Conservation (phyloP, 1,140 invertebrate species). For the Hermetia illucens region DNA sequence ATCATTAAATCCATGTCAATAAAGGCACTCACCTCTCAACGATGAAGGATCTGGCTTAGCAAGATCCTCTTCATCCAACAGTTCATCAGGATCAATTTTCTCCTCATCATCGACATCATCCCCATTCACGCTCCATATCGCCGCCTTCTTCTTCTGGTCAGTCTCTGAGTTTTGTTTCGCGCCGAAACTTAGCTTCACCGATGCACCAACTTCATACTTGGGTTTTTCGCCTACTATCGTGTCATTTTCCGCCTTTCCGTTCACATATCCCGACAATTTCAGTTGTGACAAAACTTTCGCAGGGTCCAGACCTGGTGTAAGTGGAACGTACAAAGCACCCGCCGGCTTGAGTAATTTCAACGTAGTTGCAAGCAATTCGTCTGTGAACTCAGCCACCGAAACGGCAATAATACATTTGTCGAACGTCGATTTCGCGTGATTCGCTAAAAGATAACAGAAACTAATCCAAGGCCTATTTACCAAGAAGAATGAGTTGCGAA, state of each 20-base stretch:
- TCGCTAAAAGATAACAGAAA: conserved; percentile 30
- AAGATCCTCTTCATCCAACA: conserved; percentile 80
- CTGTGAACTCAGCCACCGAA: conserved; percentile 34
- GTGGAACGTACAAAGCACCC: conserved; percentile 35
- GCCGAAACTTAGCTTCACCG: conserved; percentile 33
- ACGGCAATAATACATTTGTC: conserved; percentile 44
- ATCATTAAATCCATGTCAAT: too few relatives aligned
- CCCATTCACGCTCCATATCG: conserved; percentile 36
- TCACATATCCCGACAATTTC: conserved; percentile 48
- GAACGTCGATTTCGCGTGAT: conserved; percentile 37
- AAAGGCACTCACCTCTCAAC: conserved; percentile 76
- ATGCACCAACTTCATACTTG: conserved; percentile 47
- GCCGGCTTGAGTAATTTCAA: conserved; percentile 43
- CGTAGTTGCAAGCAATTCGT: conserved; percentile 35
- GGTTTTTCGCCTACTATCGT: conserved; percentile 43
- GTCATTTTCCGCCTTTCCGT: conserved; percentile 30
- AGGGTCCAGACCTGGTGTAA: conserved; percentile 24
- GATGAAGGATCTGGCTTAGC: conserved; percentile 68
- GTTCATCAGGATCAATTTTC: conserved; percentile 71
- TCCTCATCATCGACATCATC: conserved; percentile 58
- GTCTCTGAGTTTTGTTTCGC: conserved; percentile 16
- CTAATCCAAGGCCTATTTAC: conserved; percentile 6
- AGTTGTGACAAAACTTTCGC: conserved; percentile 33
- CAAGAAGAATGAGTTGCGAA: conserved; percentile 7
- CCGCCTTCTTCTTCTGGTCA: conserved; percentile 8